Conservation (phyloP, 2,113 vertebrate species). For the Pionites leucogaster region DNA sequence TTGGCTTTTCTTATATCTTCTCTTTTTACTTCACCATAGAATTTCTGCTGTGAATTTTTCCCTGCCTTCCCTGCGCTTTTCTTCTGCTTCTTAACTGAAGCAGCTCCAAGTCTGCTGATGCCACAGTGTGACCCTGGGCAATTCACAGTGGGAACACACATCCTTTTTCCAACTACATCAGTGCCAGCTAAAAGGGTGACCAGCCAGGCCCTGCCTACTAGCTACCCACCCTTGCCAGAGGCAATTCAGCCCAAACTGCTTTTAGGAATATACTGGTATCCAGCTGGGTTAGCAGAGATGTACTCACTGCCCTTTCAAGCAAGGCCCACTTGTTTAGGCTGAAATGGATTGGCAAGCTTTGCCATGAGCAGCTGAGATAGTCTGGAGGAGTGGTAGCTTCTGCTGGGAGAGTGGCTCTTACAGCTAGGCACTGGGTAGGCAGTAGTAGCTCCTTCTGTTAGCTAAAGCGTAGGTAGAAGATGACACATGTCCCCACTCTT, state of each 20-base stretch:
- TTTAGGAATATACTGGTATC: background rate
- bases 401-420: background rate
- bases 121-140: background rate
- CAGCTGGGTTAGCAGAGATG: background rate
- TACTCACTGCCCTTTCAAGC: background rate
- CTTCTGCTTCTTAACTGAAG: slow-evolving; percentile 8
- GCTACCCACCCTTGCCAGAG: background rate
- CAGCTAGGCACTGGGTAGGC: background rate
- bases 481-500: fast-evolving
- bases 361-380: background rate
- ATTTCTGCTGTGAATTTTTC: background rate
- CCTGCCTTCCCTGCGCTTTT: background rate
- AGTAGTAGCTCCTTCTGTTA: background rate
- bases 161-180: background rate
- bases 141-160: background rate
- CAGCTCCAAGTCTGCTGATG: background rate
- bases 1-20: background rate
- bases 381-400: background rate
- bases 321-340: background rate
- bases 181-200: background rate
- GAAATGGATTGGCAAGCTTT: background rate
- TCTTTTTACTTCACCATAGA: background rate
- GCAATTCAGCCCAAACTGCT: background rate
- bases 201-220: background rate
- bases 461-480: background rate